Base-by-base conservation (phyloP, 2,888 invertebrate genomes). In the Lasioglossum lativentre region DNA sequence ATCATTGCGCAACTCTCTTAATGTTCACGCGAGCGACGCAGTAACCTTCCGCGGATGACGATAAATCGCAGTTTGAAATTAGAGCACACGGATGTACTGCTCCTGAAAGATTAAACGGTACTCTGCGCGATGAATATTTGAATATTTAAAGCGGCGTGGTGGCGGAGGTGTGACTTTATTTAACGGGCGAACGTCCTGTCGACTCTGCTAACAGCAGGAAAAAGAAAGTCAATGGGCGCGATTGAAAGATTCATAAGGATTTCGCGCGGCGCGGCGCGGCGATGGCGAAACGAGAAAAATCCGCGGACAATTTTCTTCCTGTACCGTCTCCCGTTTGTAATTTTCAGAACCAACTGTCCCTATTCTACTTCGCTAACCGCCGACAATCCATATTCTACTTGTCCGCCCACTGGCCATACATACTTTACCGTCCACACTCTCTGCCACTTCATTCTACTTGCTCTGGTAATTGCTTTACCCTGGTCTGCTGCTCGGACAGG, bases 211-310 rank as follows among this genome's bases (percentile, higher is more conserved):
- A 70, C n/a, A 14, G n/a, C 38, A 23, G 40, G n/a, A 38, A 40
- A 40, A 70, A 70, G 38, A n/a, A n/a, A 70, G 70, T 38, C n/a
- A 68, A 68, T 70, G 70, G 38, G 40, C 38, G n/a, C 40, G 70
- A 70, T 70, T 70, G 40, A 70, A 70, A 70, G 38, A 70, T 70
- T 70, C 70, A 70, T 68, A 68, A 68, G 68, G 66, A 34, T 66
- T 30, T 34, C 23, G 66, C 30, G 63, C n/a, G 19, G 38, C 16
- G 34, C 30, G 19, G 30, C 30, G 30, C 30, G 63, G 2, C 30
- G 30, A 34, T 4, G 1, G 10, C n/a, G 10, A 34, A 10, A 66
- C 19, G 8, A 23, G 38, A 38, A 68, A 68, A 68, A 23, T 68
- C 68, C 23, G 34, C 10, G 34, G 68, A 68, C 68, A 68, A 68